Percentiles rank a stretch among this genome's conserved stretches.
phyloP scores from a whole-genome alignment of 2,113 vertebrate species.

The Chrysochloris asiatica region DNA sequence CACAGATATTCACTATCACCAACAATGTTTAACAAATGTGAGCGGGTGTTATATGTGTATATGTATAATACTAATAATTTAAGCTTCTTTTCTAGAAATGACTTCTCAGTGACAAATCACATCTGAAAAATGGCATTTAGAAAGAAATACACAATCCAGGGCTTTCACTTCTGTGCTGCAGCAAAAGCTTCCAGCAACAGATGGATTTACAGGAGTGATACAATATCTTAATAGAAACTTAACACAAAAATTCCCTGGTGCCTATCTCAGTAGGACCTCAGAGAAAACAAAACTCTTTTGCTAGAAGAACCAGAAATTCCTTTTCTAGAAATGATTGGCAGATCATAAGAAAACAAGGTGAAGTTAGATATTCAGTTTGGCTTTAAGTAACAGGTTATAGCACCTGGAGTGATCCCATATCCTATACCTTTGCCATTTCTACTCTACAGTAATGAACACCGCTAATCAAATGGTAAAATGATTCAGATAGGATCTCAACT shows the following conservation, averaged over 20 bases:
- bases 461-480: background rate
- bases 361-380: conserved; percentile 27
- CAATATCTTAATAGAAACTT: background rate
- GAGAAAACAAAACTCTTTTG: background rate
- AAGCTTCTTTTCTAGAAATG: background rate
- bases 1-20: conserved; percentile 2
- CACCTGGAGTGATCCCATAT: background rate
- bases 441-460: conserved; percentile 18
- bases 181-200: conserved; percentile 29
- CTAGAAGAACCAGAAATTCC: background rate
- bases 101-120: background rate
- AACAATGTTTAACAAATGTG: background rate
- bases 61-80: background rate
- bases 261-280: background rate
- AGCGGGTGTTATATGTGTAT: background rate
- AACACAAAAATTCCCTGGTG: background rate
- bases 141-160: background rate
- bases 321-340: conserved; percentile 35
- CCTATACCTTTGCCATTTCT: conserved; percentile 15
- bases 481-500: conserved; percentile 23
- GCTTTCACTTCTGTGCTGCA: background rate
- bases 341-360: conserved; percentile 33
- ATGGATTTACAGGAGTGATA: background rate
- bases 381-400: background rate
- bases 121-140: conserved; percentile 2